Base-by-base conservation (phyloP, 2,888 invertebrate genomes). In the Lottia scabra region DNA sequence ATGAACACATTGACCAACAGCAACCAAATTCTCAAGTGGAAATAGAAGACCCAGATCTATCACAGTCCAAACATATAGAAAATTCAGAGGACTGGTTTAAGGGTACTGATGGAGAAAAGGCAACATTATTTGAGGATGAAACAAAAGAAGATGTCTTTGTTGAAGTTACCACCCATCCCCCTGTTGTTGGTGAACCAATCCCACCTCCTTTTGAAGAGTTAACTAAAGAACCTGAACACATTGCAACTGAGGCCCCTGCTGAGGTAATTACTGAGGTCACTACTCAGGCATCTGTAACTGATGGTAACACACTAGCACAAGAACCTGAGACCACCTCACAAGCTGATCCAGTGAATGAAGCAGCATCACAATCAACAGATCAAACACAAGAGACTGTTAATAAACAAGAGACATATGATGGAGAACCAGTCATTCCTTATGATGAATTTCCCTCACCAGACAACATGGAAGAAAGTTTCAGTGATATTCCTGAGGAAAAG, bases 361-460 rank as follows among this genome's bases (percentile, higher is more conserved):
- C 38, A 8, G 10, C 38, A 38, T 8, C 38, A 38, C 38, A 38
- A 38, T 38, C 38, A 1, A 38, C 38, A 38, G 62, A 38, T 15
- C 63, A 65, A 13, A 65, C 56, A 8, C 26, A 44, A 63, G 27
- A 27, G 4, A 4, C 46, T 27, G 38, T 56, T 13, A 66, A 62
- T 43, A 26, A 26, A 0, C n/a, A 44, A 48, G 30, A 46, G 3
- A 44, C 43, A 4, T 38, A 27, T 13, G 65, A 23, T 15, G 64
- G 63, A 45, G 43, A 43, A 43, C 38, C 45, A 13, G 44, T 23
- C 27, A 43, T 38, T 15, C 23, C 56, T 12, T 72, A 69, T 26
- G 68, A 63, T 19, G 70, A 71, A 19, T 45, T 68, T 5, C 65
- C 64, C 23, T 19, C 65, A 15, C 73, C 72, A 30, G 63, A 45